These are phyloP conservation scores for Drosophila buzzatii DNA, from an alignment of 2,888 invertebrate genomes.

Conservation along the genomic window DNA sequence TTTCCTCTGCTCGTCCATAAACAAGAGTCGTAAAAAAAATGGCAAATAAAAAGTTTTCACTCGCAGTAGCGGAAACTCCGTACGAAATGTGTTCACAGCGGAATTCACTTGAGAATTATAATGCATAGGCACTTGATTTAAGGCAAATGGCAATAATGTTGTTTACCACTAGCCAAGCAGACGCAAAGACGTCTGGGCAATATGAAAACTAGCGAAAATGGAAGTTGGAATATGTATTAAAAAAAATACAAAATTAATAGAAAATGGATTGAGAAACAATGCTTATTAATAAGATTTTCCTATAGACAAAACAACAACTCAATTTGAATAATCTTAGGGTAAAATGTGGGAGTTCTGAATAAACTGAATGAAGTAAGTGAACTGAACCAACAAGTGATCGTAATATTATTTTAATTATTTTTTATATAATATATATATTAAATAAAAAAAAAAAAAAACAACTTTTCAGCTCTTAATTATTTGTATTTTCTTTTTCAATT, in stretches of 20 bases:
- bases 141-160: slow-evolving; percentile 31
- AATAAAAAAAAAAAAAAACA: no score
- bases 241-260: background rate
- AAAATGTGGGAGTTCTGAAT: no score
- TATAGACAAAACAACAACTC: background rate
- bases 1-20: slow-evolving; percentile 4
- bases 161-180: background rate
- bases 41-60: slow-evolving; percentile 35
- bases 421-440: no score
- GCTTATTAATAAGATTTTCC: background rate
- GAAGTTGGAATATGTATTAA: background rate
- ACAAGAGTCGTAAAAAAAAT: slow-evolving; percentile 39
- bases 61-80: slow-evolving; percentile 20
- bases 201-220: background rate
- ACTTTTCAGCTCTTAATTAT: no score
- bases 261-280: background rate
- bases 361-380: no score
- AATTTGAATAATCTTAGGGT: no score
- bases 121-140: slow-evolving; percentile 55
- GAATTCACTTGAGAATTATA: slow-evolving; percentile 49
- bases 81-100: slow-evolving; percentile 45
- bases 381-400: no score
- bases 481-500: no score
- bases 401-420: no score
- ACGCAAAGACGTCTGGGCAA: background rate